phyloP scores from a whole-genome alignment of 1,140 invertebrate genomes.

The Elysia chlorotica region DNA sequence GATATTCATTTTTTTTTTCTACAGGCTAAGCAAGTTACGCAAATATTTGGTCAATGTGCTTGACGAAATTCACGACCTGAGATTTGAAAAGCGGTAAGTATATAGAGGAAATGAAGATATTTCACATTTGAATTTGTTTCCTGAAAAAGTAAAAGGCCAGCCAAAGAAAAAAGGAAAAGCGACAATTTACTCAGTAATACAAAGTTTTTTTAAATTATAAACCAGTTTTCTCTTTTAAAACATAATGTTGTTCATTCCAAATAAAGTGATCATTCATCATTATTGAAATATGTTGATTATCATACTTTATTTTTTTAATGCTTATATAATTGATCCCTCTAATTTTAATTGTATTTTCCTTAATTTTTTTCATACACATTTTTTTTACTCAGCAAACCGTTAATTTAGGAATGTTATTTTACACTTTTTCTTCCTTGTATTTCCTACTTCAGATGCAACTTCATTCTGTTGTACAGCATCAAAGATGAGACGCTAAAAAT shows the following conservation, averaged over 20 bases:
- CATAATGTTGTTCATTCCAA: not conserved
- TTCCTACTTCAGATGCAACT: slow-evolving; percentile 17
- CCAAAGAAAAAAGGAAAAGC: no score
- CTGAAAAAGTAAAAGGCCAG: no score
- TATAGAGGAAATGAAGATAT: not conserved
- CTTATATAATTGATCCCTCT: not conserved
- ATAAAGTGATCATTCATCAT: not conserved
- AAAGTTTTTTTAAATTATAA: no score
- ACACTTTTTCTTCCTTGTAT: not conserved
- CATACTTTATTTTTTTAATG: not conserved
- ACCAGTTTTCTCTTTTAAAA: no score
- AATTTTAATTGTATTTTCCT: not conserved
- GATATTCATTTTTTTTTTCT: not conserved
- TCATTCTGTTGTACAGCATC: slow-evolving; percentile 20
- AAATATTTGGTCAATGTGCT: slow-evolving; percentile 10
- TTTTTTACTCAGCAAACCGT: not conserved
- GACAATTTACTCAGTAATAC: no score
- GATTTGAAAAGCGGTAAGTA: slow-evolving; percentile 17
- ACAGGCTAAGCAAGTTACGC: slow-evolving; percentile 3
- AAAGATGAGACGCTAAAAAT: slow-evolving; percentile 16
- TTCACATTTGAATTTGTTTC: not conserved
- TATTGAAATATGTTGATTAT: not conserved
- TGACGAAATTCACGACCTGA: slow-evolving; percentile 10
- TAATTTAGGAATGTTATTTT: not conserved
- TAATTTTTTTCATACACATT: not conserved